These are phyloP conservation scores for Haplotaxodon microlepis DNA, from an alignment of 2,113 vertebrate species.

Conservation along the genomic window DNA sequence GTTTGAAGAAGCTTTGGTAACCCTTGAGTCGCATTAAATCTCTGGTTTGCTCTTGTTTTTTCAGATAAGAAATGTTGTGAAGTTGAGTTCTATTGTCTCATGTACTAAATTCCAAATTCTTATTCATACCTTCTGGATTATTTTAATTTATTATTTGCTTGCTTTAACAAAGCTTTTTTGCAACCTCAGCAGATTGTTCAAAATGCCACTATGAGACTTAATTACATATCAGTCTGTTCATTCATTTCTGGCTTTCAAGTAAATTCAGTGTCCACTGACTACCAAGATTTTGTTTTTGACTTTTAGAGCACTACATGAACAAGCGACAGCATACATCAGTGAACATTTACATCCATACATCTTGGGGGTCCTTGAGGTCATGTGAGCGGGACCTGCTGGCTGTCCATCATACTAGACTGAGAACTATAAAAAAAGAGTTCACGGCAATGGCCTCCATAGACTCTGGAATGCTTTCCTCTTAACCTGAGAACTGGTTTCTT, in stretches of 20 bases:
- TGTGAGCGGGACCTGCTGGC: not conserved
- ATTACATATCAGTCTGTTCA: rapidly evolving
- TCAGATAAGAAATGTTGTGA: not conserved
- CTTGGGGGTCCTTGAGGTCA: not conserved
- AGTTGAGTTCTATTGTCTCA: not conserved
- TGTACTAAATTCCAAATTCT: not conserved
- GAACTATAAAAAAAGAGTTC: not conserved
- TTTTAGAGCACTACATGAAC: not conserved
- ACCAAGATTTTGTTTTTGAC: not conserved
- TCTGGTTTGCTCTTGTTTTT: not conserved
- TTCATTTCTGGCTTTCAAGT: not conserved
- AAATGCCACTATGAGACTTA: not conserved
- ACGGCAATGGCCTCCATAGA: not conserved
- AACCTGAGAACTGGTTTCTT: not conserved
- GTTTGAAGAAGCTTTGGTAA: not conserved
- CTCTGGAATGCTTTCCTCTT: not conserved
- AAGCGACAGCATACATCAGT: not conserved
- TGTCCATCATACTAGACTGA: not conserved
- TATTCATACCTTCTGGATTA: not conserved
- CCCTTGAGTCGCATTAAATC: not conserved
- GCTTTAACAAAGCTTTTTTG: not conserved
- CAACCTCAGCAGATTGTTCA: not conserved
- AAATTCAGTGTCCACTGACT: not conserved
- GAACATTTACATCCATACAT: not conserved
- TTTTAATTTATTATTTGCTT: not conserved